Evolutionary conservation across 2,888 invertebrate genomes (phyloP), one percentile per base, ranked within the genome.

Genomic region (Papilio gigon): DNA sequence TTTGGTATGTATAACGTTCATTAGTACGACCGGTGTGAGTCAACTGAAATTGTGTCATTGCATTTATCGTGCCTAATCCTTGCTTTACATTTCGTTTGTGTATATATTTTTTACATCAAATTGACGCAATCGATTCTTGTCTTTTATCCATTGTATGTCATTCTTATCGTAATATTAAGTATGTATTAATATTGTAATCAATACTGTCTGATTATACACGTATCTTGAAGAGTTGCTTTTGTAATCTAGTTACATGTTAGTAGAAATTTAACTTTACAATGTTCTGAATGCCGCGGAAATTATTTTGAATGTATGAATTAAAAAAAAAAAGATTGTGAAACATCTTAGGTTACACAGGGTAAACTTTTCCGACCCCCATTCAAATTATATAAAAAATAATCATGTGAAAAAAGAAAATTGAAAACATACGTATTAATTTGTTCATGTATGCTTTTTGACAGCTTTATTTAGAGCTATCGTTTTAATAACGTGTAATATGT

Each of bases 401-500:
- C 22, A 25, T 25, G 4, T 25, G 22, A 47, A 47, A 11, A n/a
- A n/a, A 4, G 50, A 27, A 30, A 53, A 30, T n/a, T 30, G 9
- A 30, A 53, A 6, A 50, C n/a, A n/a, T 12, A 27, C 25, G 25
- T 12, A 53, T 53, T 30, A 59, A 20, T 35, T 58, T 17, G 20
- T 35, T 59, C 14, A 22, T 59, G 22, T 59, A 37, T 22, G 20
- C 22, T 59, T 37, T 35, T 33, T 33, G 12, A 58, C 11, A 35
- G 35, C 58, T 33, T 35, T 59, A 59, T 59, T 35, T 59, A 59
- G 35, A 27, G 60, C 72, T 70, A 78, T 80, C 79, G 78, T 81
- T 81, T 82, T 75, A 77, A 76, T 80, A 76, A 78, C 80, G 80
- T 83, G 80, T 83, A 80, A 81, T 69, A 84, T 81, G 80, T 85